phyloP scores from a whole-genome alignment of 2,113 vertebrate species.

The Oncorhynchus nerka region DNA sequence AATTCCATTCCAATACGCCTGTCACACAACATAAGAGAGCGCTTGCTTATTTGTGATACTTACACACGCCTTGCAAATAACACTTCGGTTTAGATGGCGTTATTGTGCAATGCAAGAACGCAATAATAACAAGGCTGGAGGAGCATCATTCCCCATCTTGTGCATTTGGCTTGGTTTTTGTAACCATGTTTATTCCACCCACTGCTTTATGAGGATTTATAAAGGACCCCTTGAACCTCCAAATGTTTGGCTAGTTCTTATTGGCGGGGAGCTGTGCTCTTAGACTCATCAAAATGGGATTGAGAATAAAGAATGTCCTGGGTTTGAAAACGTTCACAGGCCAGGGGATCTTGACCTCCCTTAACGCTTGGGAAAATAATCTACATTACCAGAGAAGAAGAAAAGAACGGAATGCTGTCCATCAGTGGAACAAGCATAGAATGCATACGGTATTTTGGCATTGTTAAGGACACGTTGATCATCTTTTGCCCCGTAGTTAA shows the following conservation, averaged over 20 bases:
- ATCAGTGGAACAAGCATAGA: background rate
- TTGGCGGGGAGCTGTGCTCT: background rate
- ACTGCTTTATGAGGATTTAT: background rate
- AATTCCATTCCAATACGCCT: background rate
- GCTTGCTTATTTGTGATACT: background rate
- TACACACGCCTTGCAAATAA: background rate
- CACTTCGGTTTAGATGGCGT: background rate
- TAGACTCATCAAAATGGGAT: constrained; percentile 3
- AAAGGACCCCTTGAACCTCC: background rate
- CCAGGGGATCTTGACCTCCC: background rate
- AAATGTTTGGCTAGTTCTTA: background rate
- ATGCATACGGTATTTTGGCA: background rate
- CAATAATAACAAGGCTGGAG: background rate
- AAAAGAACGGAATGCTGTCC: background rate
- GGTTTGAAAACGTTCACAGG: too few species aligned
- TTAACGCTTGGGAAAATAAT: background rate
- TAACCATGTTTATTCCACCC: too few species aligned
- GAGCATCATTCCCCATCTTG: background rate
- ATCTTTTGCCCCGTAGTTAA: too few species aligned
- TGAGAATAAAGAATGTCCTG: constrained; percentile 3
- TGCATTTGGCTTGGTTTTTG: constrained; percentile 10
- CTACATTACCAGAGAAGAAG: background rate
- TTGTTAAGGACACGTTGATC: background rate
- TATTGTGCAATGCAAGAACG: background rate
- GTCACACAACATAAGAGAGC: background rate